Evolutionary conservation across 2,888 invertebrate genomes (phyloP).

Genomic region (Diaphora mendica): DNA sequence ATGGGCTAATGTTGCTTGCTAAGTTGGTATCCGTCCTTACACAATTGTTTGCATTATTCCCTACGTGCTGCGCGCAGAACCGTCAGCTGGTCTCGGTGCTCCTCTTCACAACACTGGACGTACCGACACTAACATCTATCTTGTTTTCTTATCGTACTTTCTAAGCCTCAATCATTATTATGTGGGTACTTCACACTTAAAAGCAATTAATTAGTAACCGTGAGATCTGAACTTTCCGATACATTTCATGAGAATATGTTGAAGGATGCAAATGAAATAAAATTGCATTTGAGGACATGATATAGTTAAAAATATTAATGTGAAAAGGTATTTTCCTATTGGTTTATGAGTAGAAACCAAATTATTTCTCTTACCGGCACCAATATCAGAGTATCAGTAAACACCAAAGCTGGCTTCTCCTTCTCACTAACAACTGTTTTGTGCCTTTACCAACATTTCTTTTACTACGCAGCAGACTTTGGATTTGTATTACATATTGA

Average conservation of each 20-base stretch:
- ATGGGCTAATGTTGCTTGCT: constrained; percentile 75
- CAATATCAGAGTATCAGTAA: constrained; percentile 71
- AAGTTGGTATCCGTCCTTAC: constrained; percentile 85
- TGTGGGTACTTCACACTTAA: constrained; percentile 74
- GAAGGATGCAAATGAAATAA: constrained; percentile 83
- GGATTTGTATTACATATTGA: constrained; percentile 60
- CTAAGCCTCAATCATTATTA: constrained; percentile 59
- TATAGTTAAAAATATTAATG: constrained; percentile 85
- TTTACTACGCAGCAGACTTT: constrained; percentile 60
- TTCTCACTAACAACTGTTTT: constrained; percentile 73
- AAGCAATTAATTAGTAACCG: constrained; percentile 80
- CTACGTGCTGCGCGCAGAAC: constrained; percentile 56
- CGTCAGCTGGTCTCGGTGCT: constrained; percentile 57
- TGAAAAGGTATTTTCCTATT: constrained; percentile 86
- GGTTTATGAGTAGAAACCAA: constrained; percentile 80
- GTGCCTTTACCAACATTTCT: constrained; percentile 77
- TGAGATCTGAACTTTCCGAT: constrained; percentile 85
- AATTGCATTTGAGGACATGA: constrained; percentile 84
- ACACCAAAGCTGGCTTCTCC: constrained; percentile 85
- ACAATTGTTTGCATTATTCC: constrained; percentile 85
- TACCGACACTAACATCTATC: constrained; percentile 60
- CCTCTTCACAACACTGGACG: constrained; percentile 62
- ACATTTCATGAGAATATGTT: constrained; percentile 67
- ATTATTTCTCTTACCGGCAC: constrained; percentile 77
- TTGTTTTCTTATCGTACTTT: constrained; percentile 56